Base-by-base conservation (phyloP, 2,797 vertebrate genomes). In the Notolepis coatsorum region DNA sequence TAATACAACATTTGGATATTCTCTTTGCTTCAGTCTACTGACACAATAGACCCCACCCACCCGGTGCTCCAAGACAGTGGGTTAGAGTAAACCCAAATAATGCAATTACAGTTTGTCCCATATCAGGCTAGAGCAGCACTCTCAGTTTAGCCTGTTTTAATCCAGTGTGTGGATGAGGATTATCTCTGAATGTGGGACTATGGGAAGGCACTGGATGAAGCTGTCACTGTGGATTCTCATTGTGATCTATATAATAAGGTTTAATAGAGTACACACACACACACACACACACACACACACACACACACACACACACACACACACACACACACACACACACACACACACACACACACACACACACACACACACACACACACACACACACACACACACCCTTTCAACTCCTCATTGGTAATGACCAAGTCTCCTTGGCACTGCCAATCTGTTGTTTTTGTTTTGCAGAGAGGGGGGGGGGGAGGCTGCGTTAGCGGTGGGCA, bases 231-330 rank as follows among this genome's bases (percentile, higher is more conserved):
- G 55, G 17, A 47, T 21, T 50, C 35, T 61, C 43, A 54, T 66
- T 30, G 71, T 73, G 45, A 73, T 76, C 67, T 59, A 76, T 76
- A 42, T 50, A 63, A 53, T 35, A 25, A 43, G 52, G 47, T 56
- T 55, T 31, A 23, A 17, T 45, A 41, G 57, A 12, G 24, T 37
- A 60, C 7, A n/a, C n/a, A n/a, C n/a, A n/a, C 35, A 7, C 35
- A n/a, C 39, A 47, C 24, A 48, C 20, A 23, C 7, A 12, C 3
- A 6, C 12, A 4, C 6, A n/a, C 7, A 23, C 31, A 57, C 27
- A 27, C 28, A 30, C 28, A 30, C 30, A 5, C 30, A 5, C 4
- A 5, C 30, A 5, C 28, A 30, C 28, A 30, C 28, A 30, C 28
- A 33, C 17, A 33, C 37, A 23, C 25, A 42, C 37, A 51, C 30